Evolutionary conservation across 2,113 vertebrate genomes (phyloP), one percentile per base, ranked within the genome.

Genomic region (Trogon melanurus): DNA sequence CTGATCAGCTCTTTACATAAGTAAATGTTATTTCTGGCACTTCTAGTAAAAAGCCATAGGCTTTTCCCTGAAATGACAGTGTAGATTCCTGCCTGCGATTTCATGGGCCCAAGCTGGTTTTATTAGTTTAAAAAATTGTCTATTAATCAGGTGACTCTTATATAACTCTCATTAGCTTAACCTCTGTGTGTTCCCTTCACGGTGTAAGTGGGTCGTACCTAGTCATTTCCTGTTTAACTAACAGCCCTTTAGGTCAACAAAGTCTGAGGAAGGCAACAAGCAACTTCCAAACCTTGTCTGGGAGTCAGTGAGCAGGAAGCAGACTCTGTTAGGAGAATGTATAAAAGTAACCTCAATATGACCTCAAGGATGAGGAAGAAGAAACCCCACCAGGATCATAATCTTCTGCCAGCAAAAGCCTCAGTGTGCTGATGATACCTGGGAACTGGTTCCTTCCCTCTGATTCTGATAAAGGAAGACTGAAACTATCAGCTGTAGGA

Each of bases 241-340:
- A 32, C 6, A 65, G 3, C 1, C 12, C 10, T 47, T 79, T 30
- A 38, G 16, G 27, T 45, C 9, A n/a, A 4, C 9, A 30, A 27
- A 60, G 11, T 8, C 16, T 73, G 76, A 64, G 12, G 16, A 80
- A 67, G 2, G 14, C 16, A 53, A 13, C 5, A 10, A 0, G 1
- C 29, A 53, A 3, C 18, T 50, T 53, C 36, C 67, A 67, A 29
- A 72, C 13, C 67, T 71, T 13, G 36, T 4, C n/a, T 78, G 58
- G 17, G 8, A 62, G 25, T 30, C 38, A 60, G 1, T 14, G 16
- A 80, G 44, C 50, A 36, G 38, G 47, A 75, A 27, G 15, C 13
- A 70, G 14, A 10, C 10, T 41, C 16, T 48, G 12, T n/a, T 36
- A 58, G 15, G 9, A 45, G 10, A 50, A 64, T 0, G 0, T 5